These are phyloP conservation scores for Homarus gammarus DNA, from an alignment of 2,888 invertebrate genomes.

Conservation along the genomic window DNA sequence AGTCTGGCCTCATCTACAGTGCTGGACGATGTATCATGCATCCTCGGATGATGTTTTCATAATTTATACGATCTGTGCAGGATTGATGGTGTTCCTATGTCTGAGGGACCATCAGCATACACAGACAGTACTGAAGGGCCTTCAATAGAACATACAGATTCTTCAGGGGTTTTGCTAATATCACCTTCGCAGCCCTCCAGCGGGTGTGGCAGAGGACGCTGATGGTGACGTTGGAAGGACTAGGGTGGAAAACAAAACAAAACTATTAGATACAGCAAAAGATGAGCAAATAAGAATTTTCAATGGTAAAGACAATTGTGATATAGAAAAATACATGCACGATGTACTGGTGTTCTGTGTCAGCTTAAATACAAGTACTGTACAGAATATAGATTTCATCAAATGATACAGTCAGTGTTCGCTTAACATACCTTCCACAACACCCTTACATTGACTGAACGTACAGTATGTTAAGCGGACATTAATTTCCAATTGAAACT, in stretches of 20 bases:
- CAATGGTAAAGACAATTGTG: no score
- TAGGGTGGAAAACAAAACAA: constrained; percentile 13
- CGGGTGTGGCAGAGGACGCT: constrained; percentile 48
- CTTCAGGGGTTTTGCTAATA: constrained; percentile 92
- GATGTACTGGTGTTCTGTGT: no score
- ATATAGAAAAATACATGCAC: no score
- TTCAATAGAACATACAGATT: constrained; percentile 93
- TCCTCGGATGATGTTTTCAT: constrained; percentile 38
- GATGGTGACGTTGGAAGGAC: constrained; percentile 64
- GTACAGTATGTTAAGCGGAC: no score
- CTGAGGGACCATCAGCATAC: constrained; percentile 79
- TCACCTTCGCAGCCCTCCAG: constrained; percentile 84
- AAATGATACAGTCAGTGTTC: no score
- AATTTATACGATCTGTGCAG: constrained; percentile 70
- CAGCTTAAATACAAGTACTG: no score
- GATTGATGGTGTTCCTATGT: constrained; percentile 76
- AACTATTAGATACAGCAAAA: neutral
- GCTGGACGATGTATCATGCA: neutral
- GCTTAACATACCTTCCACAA: no score
- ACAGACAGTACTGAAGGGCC: constrained; percentile 82
- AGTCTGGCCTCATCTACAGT: neutral
- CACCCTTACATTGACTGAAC: no score
- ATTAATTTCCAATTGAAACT: no score
- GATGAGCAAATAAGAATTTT: no score
- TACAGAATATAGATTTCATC: no score